Evolutionary conservation across 2,797 vertebrate species (phyloP).

Genomic region (Antrozous pallidus): DNA sequence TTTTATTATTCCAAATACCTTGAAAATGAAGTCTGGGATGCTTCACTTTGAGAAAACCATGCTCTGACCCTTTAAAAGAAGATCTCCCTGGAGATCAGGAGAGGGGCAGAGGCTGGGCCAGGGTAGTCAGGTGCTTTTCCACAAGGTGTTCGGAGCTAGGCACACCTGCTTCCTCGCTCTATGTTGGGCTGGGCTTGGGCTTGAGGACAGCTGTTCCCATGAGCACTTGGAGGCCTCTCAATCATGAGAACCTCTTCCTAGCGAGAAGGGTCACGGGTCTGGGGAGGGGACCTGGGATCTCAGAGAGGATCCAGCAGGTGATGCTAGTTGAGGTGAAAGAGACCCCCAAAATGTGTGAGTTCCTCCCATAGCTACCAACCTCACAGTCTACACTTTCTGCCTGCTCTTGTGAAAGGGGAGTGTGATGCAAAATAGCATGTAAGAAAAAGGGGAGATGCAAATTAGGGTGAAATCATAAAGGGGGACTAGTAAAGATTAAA

Average conservation of each 20-base stretch:
- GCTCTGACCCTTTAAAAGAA: not conserved
- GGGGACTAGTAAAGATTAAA: not conserved
- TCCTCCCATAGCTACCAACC: too few species aligned
- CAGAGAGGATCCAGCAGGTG: not conserved
- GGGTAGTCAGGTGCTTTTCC: not conserved
- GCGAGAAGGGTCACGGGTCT: not conserved
- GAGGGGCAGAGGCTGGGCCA: not conserved
- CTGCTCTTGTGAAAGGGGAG: not conserved
- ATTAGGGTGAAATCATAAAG: too few species aligned
- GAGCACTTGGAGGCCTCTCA: not conserved
- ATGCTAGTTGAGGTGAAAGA: not conserved
- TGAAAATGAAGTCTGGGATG: not conserved
- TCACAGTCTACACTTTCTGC: rapidly evolving
- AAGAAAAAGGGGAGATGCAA: not conserved
- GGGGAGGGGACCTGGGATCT: not conserved
- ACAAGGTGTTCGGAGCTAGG: not conserved
- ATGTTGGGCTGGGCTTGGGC: not conserved
- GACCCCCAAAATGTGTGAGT: rapidly evolving
- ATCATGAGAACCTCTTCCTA: not conserved
- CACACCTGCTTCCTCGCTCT: rapidly evolving
- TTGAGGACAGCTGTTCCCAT: not conserved
- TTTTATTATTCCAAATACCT: not conserved
- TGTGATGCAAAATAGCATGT: too few species aligned
- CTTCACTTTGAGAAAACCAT: not conserved
- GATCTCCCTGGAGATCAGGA: not conserved